phyloP scores from a whole-genome alignment of 2,113 vertebrate genomes.

The Scomber scombrus region DNA sequence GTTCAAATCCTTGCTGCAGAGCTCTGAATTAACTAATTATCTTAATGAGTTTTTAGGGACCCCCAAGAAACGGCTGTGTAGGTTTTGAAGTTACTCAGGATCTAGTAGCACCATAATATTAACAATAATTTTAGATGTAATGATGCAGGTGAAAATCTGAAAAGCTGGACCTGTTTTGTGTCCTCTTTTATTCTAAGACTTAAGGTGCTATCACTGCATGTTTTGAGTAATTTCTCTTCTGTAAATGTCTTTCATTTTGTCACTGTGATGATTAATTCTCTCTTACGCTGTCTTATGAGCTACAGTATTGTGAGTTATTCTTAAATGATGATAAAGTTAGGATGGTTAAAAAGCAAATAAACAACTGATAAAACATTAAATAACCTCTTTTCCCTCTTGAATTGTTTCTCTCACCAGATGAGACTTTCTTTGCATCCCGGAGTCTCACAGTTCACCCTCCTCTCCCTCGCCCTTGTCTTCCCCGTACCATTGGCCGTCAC shows the following conservation, averaged over 20 bases:
- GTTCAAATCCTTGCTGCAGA: too few species aligned
- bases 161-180: too few species aligned
- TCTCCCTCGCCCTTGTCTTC: constrained; percentile 69
- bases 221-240: neutral
- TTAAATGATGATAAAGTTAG: neutral
- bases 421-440: constrained; percentile 47
- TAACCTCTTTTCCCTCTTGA: neutral
- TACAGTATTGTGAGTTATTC: neutral
- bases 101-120: too few species aligned
- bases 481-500: constrained; percentile 22
- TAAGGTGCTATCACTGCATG: neutral
- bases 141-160: too few species aligned
- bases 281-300: too few species aligned
- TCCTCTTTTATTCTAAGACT: too few species aligned
- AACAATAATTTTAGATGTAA: too few species aligned
- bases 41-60: too few species aligned
- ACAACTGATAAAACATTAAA: accelerated
- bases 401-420: constrained; percentile 71
- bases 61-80: too few species aligned
- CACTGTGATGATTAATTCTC: neutral
- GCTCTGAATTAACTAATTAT: too few species aligned
- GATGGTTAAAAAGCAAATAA: too few species aligned
- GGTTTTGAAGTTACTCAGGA: too few species aligned
- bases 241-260: neutral
- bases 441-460: constrained; percentile 55